A percentile compares a stretch with the other conserved stretches of the same genome.
Evolutionary conservation across 2,797 vertebrate species (phyloP).

Genomic region (Peromyscus melanophrys): DNA sequence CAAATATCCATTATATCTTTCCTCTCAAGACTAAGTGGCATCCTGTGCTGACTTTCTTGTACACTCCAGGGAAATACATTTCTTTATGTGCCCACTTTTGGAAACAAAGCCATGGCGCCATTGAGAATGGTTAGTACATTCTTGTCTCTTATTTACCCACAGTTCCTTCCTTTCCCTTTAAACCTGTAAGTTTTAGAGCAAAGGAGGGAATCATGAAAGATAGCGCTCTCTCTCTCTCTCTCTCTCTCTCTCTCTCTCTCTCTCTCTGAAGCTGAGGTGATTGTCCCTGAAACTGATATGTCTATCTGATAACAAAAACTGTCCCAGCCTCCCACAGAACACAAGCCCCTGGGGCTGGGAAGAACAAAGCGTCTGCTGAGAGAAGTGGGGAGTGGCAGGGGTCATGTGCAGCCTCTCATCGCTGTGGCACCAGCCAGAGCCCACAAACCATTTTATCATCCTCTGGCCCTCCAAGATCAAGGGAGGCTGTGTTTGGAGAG

Average conservation of each 20-base stretch:
- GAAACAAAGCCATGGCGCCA: background rate
- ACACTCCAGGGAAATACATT: background rate
- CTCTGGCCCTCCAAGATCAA: constrained; percentile 84
- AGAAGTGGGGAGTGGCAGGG: constrained; percentile 70
- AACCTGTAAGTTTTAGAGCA: constrained; percentile 85
- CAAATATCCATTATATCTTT: constrained; percentile 70
- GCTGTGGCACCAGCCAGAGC: constrained; percentile 89
- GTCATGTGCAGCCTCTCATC: constrained; percentile 87
- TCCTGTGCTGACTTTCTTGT: constrained; percentile 39
- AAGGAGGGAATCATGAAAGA: constrained; percentile 87
- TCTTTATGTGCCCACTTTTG: background rate
- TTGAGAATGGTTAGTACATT: constrained; percentile 76
- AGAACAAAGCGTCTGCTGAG: constrained; percentile 91
- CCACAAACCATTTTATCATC: constrained; percentile 90
- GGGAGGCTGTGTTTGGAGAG: constrained; percentile 84
- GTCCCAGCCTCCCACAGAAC: constrained; percentile 88
- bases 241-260: background rate
- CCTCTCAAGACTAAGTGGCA: constrained; percentile 49
- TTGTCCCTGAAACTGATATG: constrained; percentile 90
- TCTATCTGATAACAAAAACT: constrained; percentile 90
- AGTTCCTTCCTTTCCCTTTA: constrained; percentile 75
- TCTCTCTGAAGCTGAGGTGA: constrained; percentile 71
- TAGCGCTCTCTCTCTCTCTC: constrained; percentile 55
- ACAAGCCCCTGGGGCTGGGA: constrained; percentile 85
- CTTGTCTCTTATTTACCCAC: background rate